Percentiles rank a stretch among this genome's conserved stretches.
These are phyloP conservation scores for Sminthurinus signatus DNA, from an alignment of 1,140 invertebrate species.

Conservation along the genomic window DNA sequence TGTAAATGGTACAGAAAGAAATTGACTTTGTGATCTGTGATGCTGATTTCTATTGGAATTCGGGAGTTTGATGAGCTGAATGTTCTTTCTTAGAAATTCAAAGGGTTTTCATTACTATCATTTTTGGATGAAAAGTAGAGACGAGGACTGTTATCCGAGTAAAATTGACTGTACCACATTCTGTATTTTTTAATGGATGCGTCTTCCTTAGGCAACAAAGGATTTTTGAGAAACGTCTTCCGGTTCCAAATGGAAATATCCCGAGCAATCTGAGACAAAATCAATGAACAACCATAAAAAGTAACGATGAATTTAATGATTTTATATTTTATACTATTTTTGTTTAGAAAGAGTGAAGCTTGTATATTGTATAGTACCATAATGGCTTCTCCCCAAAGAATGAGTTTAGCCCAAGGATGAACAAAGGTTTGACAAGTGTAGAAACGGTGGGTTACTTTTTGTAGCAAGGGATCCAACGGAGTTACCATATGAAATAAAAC, in stretches of 20 bases:
- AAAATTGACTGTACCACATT: constrained; percentile 82
- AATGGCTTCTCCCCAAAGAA: constrained; percentile 63
- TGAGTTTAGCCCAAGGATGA: constrained; percentile 58
- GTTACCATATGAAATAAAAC: constrained; percentile 70
- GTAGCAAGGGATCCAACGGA: constrained; percentile 68
- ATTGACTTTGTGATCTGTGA: no score
- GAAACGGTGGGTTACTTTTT: constrained; percentile 69
- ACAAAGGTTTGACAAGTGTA: constrained; percentile 55
- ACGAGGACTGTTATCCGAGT: constrained; percentile 63
- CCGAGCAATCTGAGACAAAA: constrained; percentile 70
- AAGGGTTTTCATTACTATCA: constrained; percentile 26
- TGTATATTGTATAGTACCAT: no score
- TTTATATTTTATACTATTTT: constrained; percentile 13
- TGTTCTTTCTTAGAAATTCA: constrained; percentile 29
- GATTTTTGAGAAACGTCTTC: constrained; percentile 66
- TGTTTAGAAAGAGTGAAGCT: no score
- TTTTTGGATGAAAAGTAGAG: constrained; percentile 25
- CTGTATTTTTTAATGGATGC: constrained; percentile 62
- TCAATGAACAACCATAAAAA: no score
- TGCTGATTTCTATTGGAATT: no score
- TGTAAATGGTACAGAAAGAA: no score
- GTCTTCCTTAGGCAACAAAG: constrained; percentile 69
- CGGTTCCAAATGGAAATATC: constrained; percentile 85
- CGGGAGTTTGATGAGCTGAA: no score
- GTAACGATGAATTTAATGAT: no score